Evolutionary conservation across 2,113 vertebrate genomes (phyloP).

Genomic region (Rhombomys opimus): DNA sequence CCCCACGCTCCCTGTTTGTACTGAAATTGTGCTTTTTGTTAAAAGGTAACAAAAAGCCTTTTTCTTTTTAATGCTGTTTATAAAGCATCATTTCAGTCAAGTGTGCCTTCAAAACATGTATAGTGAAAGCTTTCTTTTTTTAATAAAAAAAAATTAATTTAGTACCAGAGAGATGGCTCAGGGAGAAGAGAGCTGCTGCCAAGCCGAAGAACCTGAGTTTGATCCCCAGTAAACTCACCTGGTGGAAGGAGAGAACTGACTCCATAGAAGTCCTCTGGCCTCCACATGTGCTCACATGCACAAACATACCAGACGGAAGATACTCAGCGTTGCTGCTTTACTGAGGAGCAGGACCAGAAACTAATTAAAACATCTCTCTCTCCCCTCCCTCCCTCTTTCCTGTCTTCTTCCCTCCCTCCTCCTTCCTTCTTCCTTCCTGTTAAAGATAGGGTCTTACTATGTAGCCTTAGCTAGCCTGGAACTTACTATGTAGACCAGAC

Average conservation of each 20-base stretch:
- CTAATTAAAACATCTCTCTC: not conserved
- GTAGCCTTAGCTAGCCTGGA: not conserved
- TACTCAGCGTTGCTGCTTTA: not conserved
- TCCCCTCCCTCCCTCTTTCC: not conserved
- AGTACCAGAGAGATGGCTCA: not conserved
- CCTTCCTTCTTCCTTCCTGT: not conserved
- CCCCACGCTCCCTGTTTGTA: not conserved
- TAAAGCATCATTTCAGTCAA: constrained; percentile 30
- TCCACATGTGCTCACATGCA: not conserved
- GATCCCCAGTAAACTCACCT: not conserved
- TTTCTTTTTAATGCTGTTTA: constrained; percentile 27
- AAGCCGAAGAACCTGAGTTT: not conserved
- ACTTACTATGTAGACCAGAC: not conserved
- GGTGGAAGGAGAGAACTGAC: not conserved
- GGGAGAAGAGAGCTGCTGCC: not conserved
- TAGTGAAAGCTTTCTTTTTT: not conserved
- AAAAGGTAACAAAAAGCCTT: not conserved
- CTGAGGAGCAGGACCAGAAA: not conserved
- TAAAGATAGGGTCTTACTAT: not conserved
- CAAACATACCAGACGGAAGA: not conserved
- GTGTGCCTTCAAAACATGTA: not conserved
- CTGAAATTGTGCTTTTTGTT: constrained; percentile 55
- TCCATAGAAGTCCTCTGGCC: not conserved
- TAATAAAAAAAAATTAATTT: not conserved
- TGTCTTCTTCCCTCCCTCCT: too few species aligned